Conservation (phyloP, 1,140 invertebrate species). For the Harlomillsia oculata region DNA sequence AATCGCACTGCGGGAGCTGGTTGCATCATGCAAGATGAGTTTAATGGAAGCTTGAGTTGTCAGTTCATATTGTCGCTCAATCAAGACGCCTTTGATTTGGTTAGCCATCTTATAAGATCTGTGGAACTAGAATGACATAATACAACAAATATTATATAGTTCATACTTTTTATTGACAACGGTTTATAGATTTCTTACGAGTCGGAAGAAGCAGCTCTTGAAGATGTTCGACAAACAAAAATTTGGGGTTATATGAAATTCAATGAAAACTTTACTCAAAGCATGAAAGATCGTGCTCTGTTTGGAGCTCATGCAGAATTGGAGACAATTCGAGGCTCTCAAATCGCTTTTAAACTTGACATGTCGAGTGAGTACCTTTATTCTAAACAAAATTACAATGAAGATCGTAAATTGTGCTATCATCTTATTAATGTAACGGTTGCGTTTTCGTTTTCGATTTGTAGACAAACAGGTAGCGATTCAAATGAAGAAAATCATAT, state of each 20-base stretch:
- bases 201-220: conserved; percentile 50
- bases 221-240: conserved; percentile 59
- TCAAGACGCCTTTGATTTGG: conserved; percentile 8
- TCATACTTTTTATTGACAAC: conserved; percentile 7
- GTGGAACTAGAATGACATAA: neutral
- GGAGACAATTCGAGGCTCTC: conserved; percentile 64
- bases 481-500: conserved; percentile 65
- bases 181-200: conserved; percentile 58
- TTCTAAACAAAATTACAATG: neutral
- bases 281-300: conserved; percentile 59
- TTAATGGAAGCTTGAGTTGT: conserved; percentile 52
- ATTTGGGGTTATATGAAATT: conserved; percentile 80
- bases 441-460: conserved; percentile 27
- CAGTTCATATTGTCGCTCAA: conserved; percentile 59
- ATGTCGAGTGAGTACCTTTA: conserved; percentile 67
- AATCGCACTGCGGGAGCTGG: neutral
- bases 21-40: conserved; percentile 15
- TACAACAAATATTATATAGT: neutral
- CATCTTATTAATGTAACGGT: neutral
- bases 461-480: conserved; percentile 81
- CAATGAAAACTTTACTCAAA: conserved; percentile 72
- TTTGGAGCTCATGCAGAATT: conserved; percentile 58
- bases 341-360: conserved; percentile 73
- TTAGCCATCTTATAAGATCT: neutral
- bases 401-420: neutral